Evolutionary conservation across 2,113 vertebrate genomes (phyloP).

Genomic region (Myxocyprinus asiaticus): DNA sequence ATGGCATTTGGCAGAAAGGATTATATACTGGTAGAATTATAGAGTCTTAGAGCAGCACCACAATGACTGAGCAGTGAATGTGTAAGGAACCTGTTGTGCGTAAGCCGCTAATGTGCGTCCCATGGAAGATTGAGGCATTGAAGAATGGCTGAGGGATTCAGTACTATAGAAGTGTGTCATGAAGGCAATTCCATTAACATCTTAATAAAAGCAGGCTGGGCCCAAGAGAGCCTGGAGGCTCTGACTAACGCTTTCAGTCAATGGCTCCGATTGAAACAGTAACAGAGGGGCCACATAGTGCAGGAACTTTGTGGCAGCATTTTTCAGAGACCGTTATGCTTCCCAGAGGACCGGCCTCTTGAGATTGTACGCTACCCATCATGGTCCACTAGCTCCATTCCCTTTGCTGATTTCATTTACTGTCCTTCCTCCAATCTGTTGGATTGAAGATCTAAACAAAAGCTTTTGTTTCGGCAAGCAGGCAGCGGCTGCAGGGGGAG

Average conservation of each 20-base stretch:
- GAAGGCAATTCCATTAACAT: constrained; percentile 79
- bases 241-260: constrained; percentile 54
- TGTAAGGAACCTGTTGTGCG: constrained; percentile 64
- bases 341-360: constrained; percentile 57
- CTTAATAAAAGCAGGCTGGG: constrained; percentile 73
- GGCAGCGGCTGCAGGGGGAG: constrained; percentile 64
- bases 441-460: constrained; percentile 68
- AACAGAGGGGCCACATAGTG: constrained; percentile 49
- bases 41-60: constrained; percentile 7
- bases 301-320: constrained; percentile 59
- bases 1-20: constrained; percentile 60
- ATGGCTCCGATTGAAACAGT: constrained; percentile 36
- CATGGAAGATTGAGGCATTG: constrained; percentile 61
- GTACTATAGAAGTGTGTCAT: constrained; percentile 74
- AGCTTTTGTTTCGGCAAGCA: constrained; percentile 73
- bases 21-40: constrained; percentile 63
- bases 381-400: constrained; percentile 62
- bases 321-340: constrained; percentile 53
- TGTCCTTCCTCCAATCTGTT: constrained; percentile 77
- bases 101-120: constrained; percentile 65
- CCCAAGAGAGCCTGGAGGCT: constrained; percentile 66
- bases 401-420: constrained; percentile 66
- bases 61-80: constrained; percentile 33
- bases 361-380: constrained; percentile 66
- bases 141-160: constrained; percentile 60